phyloP scores from a whole-genome alignment of 1,140 invertebrate species.

The Drosophila navojoa region DNA sequence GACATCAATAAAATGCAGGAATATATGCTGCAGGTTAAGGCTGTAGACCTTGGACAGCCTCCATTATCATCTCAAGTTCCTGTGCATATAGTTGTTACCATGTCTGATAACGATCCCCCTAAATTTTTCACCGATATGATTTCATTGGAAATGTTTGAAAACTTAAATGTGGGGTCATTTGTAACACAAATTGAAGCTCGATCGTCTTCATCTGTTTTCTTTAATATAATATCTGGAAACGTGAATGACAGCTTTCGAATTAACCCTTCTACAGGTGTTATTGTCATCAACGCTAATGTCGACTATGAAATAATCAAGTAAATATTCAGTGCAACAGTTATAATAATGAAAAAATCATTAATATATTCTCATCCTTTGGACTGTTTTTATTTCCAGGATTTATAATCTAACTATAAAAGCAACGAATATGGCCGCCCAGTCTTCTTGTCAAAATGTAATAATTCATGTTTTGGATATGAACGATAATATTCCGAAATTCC shows the following conservation, averaged over 20 bases:
- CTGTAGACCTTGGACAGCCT: constrained; percentile 91
- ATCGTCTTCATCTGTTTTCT: constrained; percentile 91
- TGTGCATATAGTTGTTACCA: constrained; percentile 93
- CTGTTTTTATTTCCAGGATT: constrained; percentile 83
- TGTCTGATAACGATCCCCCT: constrained; percentile 95
- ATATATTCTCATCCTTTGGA: no score
- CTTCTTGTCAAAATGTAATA: constrained; percentile 88
- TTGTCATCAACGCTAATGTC: constrained; percentile 89
- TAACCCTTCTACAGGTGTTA: constrained; percentile 93
- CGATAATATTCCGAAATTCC: constrained; percentile 93
- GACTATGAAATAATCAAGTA: constrained; percentile 90
- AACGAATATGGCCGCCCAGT: constrained; percentile 92
- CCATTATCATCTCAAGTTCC: constrained; percentile 90
- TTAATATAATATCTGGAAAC: constrained; percentile 92
- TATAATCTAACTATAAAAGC: constrained; percentile 94
- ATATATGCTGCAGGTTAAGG: constrained; percentile 92
- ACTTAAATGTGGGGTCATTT: constrained; percentile 90
- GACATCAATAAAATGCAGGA: constrained; percentile 89
- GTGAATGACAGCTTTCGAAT: constrained; percentile 90
- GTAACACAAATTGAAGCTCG: constrained; percentile 91
- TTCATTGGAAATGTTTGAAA: constrained; percentile 93
- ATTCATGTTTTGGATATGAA: constrained; percentile 92
- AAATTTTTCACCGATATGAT: constrained; percentile 88
- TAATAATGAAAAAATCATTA: no score
- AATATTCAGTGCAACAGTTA: background rate